Evolutionary conservation across 2,888 invertebrate genomes (phyloP).

Genomic region (Deilephila porcellus): DNA sequence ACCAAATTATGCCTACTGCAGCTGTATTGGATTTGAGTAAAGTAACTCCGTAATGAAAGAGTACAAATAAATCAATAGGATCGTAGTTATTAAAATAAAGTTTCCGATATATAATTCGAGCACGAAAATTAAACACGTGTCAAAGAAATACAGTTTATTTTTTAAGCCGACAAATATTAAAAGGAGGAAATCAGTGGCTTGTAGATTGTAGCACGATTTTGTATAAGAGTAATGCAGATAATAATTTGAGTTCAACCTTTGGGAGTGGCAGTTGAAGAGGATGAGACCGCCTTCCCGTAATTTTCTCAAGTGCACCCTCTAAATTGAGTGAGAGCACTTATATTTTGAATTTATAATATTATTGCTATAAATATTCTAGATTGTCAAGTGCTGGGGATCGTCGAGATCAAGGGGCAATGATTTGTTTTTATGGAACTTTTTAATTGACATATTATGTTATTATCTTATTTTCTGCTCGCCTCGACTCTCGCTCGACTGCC

Average conservation of each 20-base stretch:
- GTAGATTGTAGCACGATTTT: constrained; percentile 54
- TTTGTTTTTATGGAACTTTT: constrained; percentile 37
- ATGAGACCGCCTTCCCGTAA: constrained; percentile 77
- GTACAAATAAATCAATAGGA: no score
- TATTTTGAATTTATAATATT: constrained; percentile 82
- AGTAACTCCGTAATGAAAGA: no score
- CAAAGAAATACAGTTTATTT: background rate
- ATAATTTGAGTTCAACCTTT: constrained; percentile 75
- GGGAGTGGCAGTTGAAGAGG: constrained; percentile 74
- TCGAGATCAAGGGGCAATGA: constrained; percentile 56
- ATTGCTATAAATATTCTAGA: constrained; percentile 72
- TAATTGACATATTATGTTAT: background rate
- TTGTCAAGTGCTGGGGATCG: constrained; percentile 55
- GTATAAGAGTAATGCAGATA: constrained; percentile 65
- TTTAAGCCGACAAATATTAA: background rate
- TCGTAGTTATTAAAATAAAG: no score
- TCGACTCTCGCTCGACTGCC: no score
- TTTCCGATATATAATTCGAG: no score
- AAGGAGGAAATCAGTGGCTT: constrained; percentile 21
- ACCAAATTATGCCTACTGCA: no score
- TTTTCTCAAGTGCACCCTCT: constrained; percentile 78
- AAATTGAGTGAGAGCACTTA: constrained; percentile 77
- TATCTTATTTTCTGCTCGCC: background rate
- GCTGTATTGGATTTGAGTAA: no score
- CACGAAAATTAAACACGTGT: background rate